Conservation (phyloP, 1,140 invertebrate species). For the Bombus consobrinus region DNA sequence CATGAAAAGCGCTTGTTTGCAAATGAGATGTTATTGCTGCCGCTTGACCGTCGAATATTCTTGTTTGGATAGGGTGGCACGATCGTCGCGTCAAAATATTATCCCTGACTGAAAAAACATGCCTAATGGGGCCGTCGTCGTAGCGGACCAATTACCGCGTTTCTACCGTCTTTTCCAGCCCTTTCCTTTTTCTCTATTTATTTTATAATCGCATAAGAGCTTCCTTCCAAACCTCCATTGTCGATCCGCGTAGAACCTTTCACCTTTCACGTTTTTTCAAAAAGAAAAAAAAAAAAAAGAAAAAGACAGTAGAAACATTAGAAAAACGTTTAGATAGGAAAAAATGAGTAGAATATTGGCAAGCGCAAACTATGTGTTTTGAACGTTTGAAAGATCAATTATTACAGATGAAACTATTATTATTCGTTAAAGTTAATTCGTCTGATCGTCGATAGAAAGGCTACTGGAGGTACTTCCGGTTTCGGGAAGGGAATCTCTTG, state of each 20-base stretch:
- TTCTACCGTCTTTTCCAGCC: not conserved
- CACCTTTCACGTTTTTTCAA: not conserved
- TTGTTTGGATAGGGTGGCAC: conserved; percentile 51
- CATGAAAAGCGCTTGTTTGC: conserved; percentile 47
- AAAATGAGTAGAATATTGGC: no score
- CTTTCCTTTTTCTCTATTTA: not conserved
- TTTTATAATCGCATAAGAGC: not conserved
- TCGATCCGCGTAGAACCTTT: not conserved
- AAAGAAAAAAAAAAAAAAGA: no score
- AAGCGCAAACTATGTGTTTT: no score
- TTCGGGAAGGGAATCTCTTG: not conserved
- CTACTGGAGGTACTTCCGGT: not conserved
- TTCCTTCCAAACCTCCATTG: not conserved
- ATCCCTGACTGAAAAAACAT: conserved; percentile 60
- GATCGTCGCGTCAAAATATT: conserved; percentile 61
- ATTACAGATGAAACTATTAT: no score
- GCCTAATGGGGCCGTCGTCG: conserved; percentile 58
- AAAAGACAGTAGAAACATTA: no score
- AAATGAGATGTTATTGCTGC: conserved; percentile 48
- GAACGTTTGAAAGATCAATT: no score
- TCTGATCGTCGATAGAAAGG: not conserved
- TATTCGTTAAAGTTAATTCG: not conserved
- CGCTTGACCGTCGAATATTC: conserved; percentile 38
- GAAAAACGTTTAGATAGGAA: no score
- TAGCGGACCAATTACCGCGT: conserved; percentile 44